Percentiles rank a stretch among this genome's conserved stretches.
These are phyloP conservation scores for Timema cristinae DNA, from an alignment of 2,888 invertebrate genomes.

Conservation along the genomic window DNA sequence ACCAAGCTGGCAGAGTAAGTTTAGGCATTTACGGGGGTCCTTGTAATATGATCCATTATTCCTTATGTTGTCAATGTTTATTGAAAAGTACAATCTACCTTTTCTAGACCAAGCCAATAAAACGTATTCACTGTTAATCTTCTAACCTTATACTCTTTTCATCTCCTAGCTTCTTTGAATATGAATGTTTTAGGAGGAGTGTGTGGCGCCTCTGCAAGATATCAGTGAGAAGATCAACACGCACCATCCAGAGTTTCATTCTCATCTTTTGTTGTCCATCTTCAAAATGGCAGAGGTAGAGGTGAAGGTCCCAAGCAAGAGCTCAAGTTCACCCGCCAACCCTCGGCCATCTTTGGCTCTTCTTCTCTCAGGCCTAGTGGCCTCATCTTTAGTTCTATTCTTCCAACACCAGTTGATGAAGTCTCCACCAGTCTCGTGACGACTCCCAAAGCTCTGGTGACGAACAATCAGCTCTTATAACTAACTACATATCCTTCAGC, in stretches of 20 bases:
- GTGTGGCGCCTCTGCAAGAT: constrained; percentile 73
- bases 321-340: constrained; percentile 34
- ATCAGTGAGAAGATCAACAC: constrained; percentile 82
- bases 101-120: no score
- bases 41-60: no score
- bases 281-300: constrained; percentile 92
- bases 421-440: constrained; percentile 26
- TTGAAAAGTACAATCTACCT: no score
- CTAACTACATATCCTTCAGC: no score
- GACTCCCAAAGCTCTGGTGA: background rate
- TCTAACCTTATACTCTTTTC: no score
- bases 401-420: constrained; percentile 6
- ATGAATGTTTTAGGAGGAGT: constrained; percentile 66
- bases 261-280: constrained; percentile 81
- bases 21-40: no score
- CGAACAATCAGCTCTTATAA: no score
- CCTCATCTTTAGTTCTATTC: background rate
- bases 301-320: constrained; percentile 71
- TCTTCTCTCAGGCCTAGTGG: background rate
- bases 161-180: no score
- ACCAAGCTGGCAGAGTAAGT: no score
- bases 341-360: constrained; percentile 12
- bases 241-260: constrained; percentile 78
- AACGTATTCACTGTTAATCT: no score
- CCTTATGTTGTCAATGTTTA: no score